Conservation (phyloP, 2,888 invertebrate species). For the Drosophila kanekoi region DNA sequence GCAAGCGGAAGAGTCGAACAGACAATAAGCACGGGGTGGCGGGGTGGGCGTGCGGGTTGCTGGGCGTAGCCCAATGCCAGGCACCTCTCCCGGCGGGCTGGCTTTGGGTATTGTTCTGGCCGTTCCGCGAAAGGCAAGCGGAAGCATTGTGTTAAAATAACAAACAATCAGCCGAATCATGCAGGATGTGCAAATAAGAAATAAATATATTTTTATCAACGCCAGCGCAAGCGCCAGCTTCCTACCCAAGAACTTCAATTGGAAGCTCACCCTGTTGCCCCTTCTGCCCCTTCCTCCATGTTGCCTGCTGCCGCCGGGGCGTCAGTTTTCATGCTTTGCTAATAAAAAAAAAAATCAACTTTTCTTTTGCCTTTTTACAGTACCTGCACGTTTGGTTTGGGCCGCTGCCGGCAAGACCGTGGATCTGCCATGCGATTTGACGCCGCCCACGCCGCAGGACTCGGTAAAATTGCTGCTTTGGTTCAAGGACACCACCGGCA, state of each 20-base stretch:
- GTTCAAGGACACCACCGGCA: slow-evolving; percentile 94
- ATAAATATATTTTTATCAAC: slow-evolving; percentile 77
- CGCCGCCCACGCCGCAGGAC: slow-evolving; percentile 89
- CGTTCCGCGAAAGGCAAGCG: slow-evolving; percentile 56
- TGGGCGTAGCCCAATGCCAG: background rate
- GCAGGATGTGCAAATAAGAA: slow-evolving; percentile 80
- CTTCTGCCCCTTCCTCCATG: background rate
- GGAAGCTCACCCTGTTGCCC: slow-evolving; percentile 8
- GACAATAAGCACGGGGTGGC: slow-evolving; percentile 35
- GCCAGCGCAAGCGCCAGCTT: slow-evolving; percentile 39
- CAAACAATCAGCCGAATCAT: slow-evolving; percentile 80
- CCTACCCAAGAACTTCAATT: slow-evolving; percentile 65
- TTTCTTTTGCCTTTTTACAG: slow-evolving; percentile 85
- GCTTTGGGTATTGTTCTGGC: slow-evolving; percentile 21
- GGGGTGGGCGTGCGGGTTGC: background rate
- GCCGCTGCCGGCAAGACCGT: slow-evolving; percentile 91
- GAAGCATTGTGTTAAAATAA: slow-evolving; percentile 80
- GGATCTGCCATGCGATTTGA: slow-evolving; percentile 93
- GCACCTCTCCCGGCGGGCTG: background rate
- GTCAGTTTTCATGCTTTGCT: slow-evolving; percentile 37
- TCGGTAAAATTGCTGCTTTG: slow-evolving; percentile 93
- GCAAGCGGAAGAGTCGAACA: slow-evolving; percentile 65
- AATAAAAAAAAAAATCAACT: slow-evolving; percentile 55
- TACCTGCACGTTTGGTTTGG: slow-evolving; percentile 90
- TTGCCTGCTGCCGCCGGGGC: background rate